Base-by-base conservation (phyloP, 2,888 invertebrate species). In the Ophion costatus region DNA sequence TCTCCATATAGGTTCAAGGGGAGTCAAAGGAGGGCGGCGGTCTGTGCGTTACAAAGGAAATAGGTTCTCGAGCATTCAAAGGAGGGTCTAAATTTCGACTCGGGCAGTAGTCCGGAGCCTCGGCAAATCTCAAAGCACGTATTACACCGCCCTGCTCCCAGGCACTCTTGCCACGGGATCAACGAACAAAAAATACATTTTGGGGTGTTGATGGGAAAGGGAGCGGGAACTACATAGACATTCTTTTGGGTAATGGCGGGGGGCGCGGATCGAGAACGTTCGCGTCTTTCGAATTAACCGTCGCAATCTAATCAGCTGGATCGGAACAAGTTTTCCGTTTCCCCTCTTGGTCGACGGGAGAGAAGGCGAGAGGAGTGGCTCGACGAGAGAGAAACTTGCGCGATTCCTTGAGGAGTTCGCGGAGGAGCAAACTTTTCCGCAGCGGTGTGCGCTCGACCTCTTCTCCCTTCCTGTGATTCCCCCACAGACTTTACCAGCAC, bases 301-400 rank as follows among this genome's bases (percentile, higher is more conserved):
- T 87, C 86, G 88, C 87, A 90, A 90, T 89, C 90, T 89, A 89
- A 90, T 90, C 89, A 89, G 88, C 82, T 82, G 83, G 88, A 89
- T 89, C 88, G 84, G 88, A 88, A 87, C 84, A 87, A 88, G 84
- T 88, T 89, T 85, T 83, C 67, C 75, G 74, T 80, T 80, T 78
- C 73, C 51, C 71, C 57, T 7, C 51, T 42, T n/a, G 64, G 29
- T n/a, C 29, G 73, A 57, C 22, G 78, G 45, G 7, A 64, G 51
- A 20, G 70, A 64, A 70, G 45, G 51, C 64, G 57, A 29, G 67
- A 63, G 29, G 29, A 67, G 73, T 71, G 24, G 17, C 64, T 10
- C 20, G 59, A 29, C 51, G 64, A 74, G 83, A 74, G 80, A 57
- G 74, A 85, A 85, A 80, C 82, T 85, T 83, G 74, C 20, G 74